Conservation (phyloP, 2,888 invertebrate genomes). For the Poecilus cupreus region DNA sequence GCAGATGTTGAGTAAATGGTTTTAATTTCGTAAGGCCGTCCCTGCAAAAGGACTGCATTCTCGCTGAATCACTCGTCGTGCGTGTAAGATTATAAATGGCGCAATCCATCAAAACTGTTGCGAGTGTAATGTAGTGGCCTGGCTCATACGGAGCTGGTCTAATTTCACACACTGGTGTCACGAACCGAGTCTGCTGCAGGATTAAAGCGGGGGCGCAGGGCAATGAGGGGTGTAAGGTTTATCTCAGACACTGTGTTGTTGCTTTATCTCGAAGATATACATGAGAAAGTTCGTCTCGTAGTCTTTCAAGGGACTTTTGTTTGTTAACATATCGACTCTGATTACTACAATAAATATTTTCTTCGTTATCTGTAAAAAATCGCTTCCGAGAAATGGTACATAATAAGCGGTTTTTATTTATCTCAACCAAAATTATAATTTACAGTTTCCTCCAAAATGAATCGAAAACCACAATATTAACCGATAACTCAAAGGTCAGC, state of each 20-base stretch:
- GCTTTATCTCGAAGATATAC: slow-evolving; percentile 10
- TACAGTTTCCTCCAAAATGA: slow-evolving; percentile 32
- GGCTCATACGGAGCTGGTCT: neutral
- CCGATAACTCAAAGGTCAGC: slow-evolving; percentile 31
- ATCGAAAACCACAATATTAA: slow-evolving; percentile 23
- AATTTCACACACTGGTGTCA: slow-evolving; percentile 40
- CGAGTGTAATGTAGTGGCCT: neutral
- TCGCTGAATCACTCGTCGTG: slow-evolving; percentile 41
- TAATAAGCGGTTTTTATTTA: slow-evolving; percentile 4
- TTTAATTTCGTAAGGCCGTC: neutral
- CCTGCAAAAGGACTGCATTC: neutral
- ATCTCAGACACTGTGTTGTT: slow-evolving; percentile 1
- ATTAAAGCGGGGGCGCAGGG: neutral
- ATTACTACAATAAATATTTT: neutral
- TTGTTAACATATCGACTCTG: neutral
- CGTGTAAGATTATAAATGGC: slow-evolving; percentile 48
- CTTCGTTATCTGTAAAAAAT: neutral
- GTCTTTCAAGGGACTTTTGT: neutral
- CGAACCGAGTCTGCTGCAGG: neutral
- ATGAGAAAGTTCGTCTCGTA: slow-evolving; percentile 9
- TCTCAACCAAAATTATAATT: slow-evolving; percentile 8
- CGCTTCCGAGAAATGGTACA: neutral
- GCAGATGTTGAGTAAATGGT: too few relatives aligned
- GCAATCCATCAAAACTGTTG: slow-evolving; percentile 46
- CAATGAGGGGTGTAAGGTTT: neutral